Conservation (phyloP, 2,888 invertebrate genomes). For the Axea sp. region DNA sequence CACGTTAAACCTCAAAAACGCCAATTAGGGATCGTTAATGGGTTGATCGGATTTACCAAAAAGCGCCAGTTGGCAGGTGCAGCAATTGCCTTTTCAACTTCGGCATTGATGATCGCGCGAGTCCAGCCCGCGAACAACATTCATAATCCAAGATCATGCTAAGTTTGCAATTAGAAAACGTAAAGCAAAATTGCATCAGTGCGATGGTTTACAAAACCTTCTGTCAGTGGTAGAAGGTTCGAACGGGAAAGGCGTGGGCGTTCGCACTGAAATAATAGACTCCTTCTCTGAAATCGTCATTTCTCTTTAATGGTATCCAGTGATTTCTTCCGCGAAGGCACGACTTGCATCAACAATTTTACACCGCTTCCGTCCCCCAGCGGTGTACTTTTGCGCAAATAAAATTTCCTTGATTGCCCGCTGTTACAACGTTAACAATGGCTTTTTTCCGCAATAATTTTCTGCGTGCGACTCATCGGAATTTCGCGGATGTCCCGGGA, state of each 20-base stretch:
- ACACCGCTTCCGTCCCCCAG: constrained; percentile 63
- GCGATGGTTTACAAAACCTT: constrained; percentile 7
- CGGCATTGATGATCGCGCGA: no score
- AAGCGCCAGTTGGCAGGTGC: no score
- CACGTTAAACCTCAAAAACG: no score
- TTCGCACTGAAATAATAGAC: constrained; percentile 59
- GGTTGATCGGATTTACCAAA: no score
- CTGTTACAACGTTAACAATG: constrained; percentile 28
- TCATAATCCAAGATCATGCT: no score
- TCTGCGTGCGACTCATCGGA: no score
- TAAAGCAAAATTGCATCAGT: no score
- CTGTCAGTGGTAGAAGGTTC: constrained; percentile 53
- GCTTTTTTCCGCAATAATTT: constrained; percentile 20
- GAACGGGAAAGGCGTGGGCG: constrained; percentile 64
- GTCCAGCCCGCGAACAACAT: no score
- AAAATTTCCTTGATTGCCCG: constrained; percentile 25
- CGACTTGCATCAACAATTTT: constrained; percentile 67
- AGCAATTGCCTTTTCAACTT: no score
- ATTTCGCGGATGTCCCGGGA: no score
- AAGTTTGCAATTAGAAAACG: no score
- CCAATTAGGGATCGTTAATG: no score
- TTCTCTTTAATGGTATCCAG: constrained; percentile 17
- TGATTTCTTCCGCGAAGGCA: constrained; percentile 57
- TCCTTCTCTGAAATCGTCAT: constrained; percentile 30
- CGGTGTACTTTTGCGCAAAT: constrained; percentile 25